phyloP scores from a whole-genome alignment of 2,797 vertebrate genomes.

The Hozukius guyotensis region DNA sequence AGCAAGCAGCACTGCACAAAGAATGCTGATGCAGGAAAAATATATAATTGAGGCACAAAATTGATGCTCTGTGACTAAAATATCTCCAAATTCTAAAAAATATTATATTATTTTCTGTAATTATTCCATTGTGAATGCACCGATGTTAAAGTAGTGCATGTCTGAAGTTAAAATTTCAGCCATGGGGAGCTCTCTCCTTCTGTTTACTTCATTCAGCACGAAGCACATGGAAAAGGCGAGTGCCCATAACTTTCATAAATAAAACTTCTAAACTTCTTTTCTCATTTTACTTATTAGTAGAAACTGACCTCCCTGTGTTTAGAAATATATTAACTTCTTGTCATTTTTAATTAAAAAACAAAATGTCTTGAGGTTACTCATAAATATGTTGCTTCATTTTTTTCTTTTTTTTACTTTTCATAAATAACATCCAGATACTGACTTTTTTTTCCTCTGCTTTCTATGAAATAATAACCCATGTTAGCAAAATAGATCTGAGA shows the following conservation, averaged over 20 bases:
- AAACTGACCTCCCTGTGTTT: conserved; percentile 87
- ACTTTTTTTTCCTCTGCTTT: conserved; percentile 84
- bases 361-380: conserved; percentile 87
- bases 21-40: conserved; percentile 82
- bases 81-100: conserved; percentile 88
- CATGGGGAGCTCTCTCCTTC: conserved; percentile 49
- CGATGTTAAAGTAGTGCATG: conserved; percentile 71
- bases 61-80: conserved; percentile 86
- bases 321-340: conserved; percentile 91
- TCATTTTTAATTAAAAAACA: conserved; percentile 89
- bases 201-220: conserved; percentile 43
- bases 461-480: conserved; percentile 89
- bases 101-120: conserved; percentile 84
- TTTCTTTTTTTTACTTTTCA: conserved; percentile 81
- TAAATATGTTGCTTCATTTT: conserved; percentile 87
- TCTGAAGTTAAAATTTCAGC: conserved; percentile 83
- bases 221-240: conserved; percentile 65
- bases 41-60: conserved; percentile 85
- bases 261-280: conserved; percentile 85
- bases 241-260: conserved; percentile 84
- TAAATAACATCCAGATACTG: conserved; percentile 91
- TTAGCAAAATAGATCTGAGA: conserved; percentile 91
- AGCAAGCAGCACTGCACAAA: conserved; percentile 81
- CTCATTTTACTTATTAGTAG: conserved; percentile 84
- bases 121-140: conserved; percentile 79